phyloP scores from a whole-genome alignment of 2,797 vertebrate genomes.

The Hybognathus amarus region DNA sequence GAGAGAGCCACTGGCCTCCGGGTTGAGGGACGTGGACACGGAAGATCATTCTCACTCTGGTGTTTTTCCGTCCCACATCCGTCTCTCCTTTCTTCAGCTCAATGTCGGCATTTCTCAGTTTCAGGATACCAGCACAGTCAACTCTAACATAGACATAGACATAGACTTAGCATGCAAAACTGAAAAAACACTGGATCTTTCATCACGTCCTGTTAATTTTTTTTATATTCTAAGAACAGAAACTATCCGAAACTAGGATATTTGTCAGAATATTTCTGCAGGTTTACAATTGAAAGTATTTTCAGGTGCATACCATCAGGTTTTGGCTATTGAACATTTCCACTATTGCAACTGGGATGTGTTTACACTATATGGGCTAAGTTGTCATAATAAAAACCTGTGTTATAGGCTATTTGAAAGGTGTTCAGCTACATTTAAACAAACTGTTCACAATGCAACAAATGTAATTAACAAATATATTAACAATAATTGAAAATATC shows the following conservation, averaged over 20 bases:
- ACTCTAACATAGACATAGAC: slow-evolving; percentile 70
- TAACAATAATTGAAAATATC: background rate
- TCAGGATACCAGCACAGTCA: slow-evolving; percentile 87
- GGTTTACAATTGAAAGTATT: background rate
- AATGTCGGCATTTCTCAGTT: slow-evolving; percentile 86
- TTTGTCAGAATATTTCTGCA: background rate
- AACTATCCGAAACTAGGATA: background rate
- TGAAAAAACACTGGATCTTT: background rate
- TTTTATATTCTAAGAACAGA: background rate
- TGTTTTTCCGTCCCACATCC: slow-evolving; percentile 88
- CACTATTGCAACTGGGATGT: background rate
- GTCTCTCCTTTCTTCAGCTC: slow-evolving; percentile 89
- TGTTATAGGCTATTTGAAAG: background rate
- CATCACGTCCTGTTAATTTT: background rate
- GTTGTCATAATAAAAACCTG: background rate
- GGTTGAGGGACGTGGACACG: slow-evolving; percentile 84
- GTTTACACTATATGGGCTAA: background rate
- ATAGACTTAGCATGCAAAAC: background rate
- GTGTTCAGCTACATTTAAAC: background rate
- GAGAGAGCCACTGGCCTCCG: slow-evolving; percentile 77
- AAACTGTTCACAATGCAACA: background rate
- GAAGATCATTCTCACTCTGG: slow-evolving; percentile 84
- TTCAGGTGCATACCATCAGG: too few species aligned
- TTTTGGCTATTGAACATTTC: background rate
- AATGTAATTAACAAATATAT: too few species aligned